These are phyloP conservation scores for Thermophis baileyi DNA, from an alignment of 2,113 vertebrate species.

Conservation along the genomic window DNA sequence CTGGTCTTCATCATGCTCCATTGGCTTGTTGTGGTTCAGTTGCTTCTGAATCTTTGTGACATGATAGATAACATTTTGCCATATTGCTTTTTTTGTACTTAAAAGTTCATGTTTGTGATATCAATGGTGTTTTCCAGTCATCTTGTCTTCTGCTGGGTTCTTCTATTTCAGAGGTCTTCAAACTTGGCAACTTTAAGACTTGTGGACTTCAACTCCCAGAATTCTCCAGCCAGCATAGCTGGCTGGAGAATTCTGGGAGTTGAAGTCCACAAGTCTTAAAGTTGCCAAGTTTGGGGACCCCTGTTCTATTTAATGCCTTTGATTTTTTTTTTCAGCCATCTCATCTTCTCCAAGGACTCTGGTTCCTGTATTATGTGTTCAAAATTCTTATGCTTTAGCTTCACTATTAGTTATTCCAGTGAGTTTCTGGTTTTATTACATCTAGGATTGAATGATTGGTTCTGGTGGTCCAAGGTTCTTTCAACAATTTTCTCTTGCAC, in stretches of 20 bases:
- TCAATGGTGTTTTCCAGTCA: not conserved
- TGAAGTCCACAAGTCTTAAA: too few relatives aligned
- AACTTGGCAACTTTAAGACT: too few relatives aligned
- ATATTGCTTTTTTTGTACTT: not conserved
- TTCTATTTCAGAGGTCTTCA: too few relatives aligned
- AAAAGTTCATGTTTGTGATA: not conserved
- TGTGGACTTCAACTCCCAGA: too few relatives aligned
- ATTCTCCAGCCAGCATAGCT: too few relatives aligned
- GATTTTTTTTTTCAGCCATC: not conserved
- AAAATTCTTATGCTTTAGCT: not conserved
- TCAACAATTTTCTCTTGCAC: not conserved
- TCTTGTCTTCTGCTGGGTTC: not conserved
- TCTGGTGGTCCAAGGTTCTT: not conserved
- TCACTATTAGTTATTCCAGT: not conserved
- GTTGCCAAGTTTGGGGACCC: too few relatives aligned
- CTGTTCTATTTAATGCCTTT: not conserved
- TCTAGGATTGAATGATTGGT: not conserved
- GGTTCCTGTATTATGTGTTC: not conserved
- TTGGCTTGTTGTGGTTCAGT: not conserved
- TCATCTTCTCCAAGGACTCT: not conserved
- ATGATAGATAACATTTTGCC: not conserved
- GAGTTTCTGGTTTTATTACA: not conserved
- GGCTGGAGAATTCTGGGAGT: too few relatives aligned
- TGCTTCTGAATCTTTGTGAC: not conserved
- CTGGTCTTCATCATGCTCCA: not conserved